Evolutionary conservation across 2,888 invertebrate species (phyloP), one percentile per base, ranked within the genome.

Genomic region (Synanthedon andrenaeformis): DNA sequence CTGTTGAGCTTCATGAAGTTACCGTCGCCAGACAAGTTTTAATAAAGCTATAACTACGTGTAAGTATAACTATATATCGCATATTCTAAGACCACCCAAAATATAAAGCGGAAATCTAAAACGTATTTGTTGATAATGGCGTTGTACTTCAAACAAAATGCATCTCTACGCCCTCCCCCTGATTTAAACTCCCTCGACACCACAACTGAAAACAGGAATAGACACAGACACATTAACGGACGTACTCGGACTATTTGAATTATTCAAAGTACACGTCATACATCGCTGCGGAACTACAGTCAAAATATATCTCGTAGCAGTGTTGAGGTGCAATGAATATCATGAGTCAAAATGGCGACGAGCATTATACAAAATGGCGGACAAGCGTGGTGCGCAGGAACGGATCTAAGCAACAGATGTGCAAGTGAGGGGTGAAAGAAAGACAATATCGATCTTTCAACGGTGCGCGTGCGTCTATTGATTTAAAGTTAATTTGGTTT

Each of bases 371-470:
- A 4, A 45, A 45, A 45, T 45, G 45, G 45, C 45, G 4, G 23
- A 49, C 19, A 12, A 17, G 11, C 17, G 17, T 8, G 13, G 19
- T 49, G 49, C 49, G 49, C 49, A 4, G 49, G 49, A 49, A 23
- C 49, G 17, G 49, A 19, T 49, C 23, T 23, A 17, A 52, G 52
- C 55, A 79, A 74, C 82, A 82, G 82, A 82, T 82, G 81, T 75
- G 70, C 66, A 57, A 63, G 17, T 56, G 55, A 64, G 69, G 76
- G 76, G 76, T 62, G 75, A 71, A 69, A 54, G 58, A 75, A 78
- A 80, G 79, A 82, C 82, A 82, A 80, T 81, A 82, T 83, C 79
- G 82, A 82, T 80, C 75, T 72, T 67, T 71, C 68, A 65, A 65
- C 67, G 60, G 51, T 62, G 74, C 75, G 74, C 77, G 74, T 73